phyloP scores from a whole-genome alignment of 2,113 vertebrate species.

The Rhipidura dahli region DNA sequence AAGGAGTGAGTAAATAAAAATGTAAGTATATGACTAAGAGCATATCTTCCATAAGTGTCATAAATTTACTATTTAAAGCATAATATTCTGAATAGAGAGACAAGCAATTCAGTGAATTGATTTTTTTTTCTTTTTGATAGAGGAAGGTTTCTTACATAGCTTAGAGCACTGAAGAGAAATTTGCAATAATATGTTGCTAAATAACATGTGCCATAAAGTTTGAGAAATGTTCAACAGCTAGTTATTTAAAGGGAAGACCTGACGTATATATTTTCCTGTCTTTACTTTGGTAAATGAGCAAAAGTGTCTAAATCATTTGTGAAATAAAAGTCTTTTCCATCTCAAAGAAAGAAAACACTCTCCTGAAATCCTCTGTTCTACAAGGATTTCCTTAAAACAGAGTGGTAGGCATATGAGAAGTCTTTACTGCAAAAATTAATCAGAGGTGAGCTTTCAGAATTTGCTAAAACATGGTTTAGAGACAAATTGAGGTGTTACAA shows the following conservation, averaged over 20 bases:
- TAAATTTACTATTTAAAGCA: background rate
- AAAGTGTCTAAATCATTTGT: background rate
- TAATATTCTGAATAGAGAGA: background rate
- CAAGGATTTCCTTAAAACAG: background rate
- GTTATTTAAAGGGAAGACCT: background rate
- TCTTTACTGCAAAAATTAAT: background rate
- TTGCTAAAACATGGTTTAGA: background rate
- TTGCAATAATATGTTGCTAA: background rate
- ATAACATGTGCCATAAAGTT: background rate
- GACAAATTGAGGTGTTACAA: background rate
- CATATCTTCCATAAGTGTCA: background rate
- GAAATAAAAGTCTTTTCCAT: background rate
- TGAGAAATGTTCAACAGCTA: background rate
- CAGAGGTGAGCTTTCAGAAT: background rate
- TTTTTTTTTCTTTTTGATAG: background rate
- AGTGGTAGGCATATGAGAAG: background rate
- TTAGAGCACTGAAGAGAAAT: background rate
- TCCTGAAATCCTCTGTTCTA: background rate
- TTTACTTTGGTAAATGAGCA: background rate
- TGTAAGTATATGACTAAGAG: background rate
- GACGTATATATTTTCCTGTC: background rate
- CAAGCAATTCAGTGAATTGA: accelerated
- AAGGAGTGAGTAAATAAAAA: background rate
- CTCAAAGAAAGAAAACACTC: background rate
- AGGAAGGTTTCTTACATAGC: background rate